Evolutionary conservation across 2,113 vertebrate genomes (phyloP).

Genomic region (Mystacornis crossleyi): DNA sequence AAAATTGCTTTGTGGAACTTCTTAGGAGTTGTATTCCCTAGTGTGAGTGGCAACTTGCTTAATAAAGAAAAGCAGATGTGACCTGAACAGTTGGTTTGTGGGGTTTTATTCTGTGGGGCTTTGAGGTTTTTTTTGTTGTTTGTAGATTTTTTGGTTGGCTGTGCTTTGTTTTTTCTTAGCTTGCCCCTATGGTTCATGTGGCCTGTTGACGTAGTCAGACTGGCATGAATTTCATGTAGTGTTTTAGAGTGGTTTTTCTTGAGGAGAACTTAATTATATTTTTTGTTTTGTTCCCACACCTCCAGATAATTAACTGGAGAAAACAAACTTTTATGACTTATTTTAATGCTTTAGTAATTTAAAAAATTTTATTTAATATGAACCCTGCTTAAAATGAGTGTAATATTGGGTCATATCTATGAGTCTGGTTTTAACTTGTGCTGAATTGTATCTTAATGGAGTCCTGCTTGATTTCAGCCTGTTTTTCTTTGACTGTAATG

Average conservation of each 20-base stretch:
- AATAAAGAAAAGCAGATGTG: not conserved
- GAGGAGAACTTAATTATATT: not conserved
- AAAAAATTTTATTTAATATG: not conserved
- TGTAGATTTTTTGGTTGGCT: not conserved
- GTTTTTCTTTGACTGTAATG: not conserved
- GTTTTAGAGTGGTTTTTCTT: not conserved
- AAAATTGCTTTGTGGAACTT: not conserved
- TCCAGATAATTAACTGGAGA: not conserved
- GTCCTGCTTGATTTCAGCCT: not conserved
- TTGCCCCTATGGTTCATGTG: not conserved
- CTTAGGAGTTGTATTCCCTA: not conserved
- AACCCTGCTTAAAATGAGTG: not conserved
- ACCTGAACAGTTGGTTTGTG: not conserved
- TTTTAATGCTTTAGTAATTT: not conserved
- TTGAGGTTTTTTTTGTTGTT: not conserved
- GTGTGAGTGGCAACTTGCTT: not conserved
- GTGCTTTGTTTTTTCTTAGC: not conserved
- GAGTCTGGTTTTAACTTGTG: not conserved
- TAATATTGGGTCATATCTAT: not conserved
- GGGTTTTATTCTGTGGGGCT: not conserved
- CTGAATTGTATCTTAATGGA: not conserved
- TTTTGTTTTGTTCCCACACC: conserved; percentile 24
- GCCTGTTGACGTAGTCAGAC: not conserved
- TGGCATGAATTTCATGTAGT: not conserved
- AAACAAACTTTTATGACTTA: not conserved